Base-by-base conservation (phyloP, 2,113 vertebrate species). In the Loxodonta africana region DNA sequence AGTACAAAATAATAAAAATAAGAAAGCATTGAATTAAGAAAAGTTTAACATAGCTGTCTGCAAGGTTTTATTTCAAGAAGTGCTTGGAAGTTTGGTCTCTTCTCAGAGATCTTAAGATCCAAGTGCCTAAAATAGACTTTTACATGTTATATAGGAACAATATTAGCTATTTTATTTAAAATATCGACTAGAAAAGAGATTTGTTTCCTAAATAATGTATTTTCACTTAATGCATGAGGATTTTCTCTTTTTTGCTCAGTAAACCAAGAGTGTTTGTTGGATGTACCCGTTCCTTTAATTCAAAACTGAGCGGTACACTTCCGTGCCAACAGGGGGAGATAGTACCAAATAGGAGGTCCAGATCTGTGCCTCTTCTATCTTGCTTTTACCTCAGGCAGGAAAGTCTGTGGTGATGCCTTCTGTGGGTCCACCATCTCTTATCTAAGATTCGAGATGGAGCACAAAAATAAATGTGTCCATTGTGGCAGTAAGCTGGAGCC, bases 381-480 rank as follows among this genome's bases (percentile, higher is more conserved):
- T 86, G 69, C 90, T 95, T 96, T 95, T 93, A 74, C 57, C 90
- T 83, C 78, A 91, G 80, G 60, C 84, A 90, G 95, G 88, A 95
- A 88, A 46, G 33, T 81, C 84, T 97, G 30, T 95, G 96, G 88
- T 57, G 17, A 76, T 86, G 86, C 21, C 57, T 77, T 91, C 91
- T 67, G 41, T 85, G 63, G 51, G 78, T 48, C 51, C 23, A 53
- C 48, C 5, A 28, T 62, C 88, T 83, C 5, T 51, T 91, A 89
- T 46, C 57, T 92, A 25, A 92, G 83, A 63, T 88, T 76, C 86
- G 83, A 92, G 53, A 97, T 97, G 96, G 95, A 94, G 33, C 18
- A 90, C 41, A 51, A 63, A 60, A 30, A 6, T 46, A 67, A 9
- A 23, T 94, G 89, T 83, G 6, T 44, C 3, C 21, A 51, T 10